Evolutionary conservation across 2,113 vertebrate species (phyloP).

Genomic region (Junco hyemalis): DNA sequence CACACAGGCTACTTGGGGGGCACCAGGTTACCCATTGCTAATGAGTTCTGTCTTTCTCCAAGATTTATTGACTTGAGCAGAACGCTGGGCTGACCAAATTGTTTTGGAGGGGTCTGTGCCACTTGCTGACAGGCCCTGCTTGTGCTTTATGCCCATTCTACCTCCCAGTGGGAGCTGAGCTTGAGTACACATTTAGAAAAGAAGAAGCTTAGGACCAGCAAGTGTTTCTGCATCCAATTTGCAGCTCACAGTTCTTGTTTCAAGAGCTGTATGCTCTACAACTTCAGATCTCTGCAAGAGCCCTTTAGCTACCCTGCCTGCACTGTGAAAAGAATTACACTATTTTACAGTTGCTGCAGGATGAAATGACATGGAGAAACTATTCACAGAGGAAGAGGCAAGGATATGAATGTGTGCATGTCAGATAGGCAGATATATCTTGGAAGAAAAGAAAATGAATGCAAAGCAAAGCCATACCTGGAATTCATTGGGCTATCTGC

Average conservation of each 20-base stretch:
- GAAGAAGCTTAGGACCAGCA: neutral
- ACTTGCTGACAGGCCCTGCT: neutral
- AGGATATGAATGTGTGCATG: neutral
- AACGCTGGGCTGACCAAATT: neutral
- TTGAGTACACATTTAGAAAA: neutral
- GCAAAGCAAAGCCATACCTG: neutral
- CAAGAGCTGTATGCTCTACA: neutral
- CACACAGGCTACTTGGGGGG: neutral
- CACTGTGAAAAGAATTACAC: neutral
- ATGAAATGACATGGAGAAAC: neutral
- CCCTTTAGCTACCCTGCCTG: neutral
- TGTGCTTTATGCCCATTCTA: neutral
- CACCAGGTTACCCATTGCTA: neutral
- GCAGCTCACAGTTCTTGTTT: neutral
- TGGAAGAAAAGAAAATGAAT: neutral
- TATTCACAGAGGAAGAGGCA: neutral
- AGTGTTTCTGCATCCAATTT: neutral
- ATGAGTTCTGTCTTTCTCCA: neutral
- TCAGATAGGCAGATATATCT: neutral
- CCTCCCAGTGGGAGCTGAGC: neutral
- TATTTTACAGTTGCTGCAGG: neutral
- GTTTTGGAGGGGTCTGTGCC: neutral
- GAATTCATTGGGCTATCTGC: constrained; percentile 29
- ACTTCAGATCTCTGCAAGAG: neutral
- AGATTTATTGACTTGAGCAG: neutral